A percentile compares a stretch with the other conserved stretches of the same genome.
These are phyloP conservation scores for Drosophila nigromelanica DNA, from an alignment of 1,140 invertebrate species.

Conservation along the genomic window DNA sequence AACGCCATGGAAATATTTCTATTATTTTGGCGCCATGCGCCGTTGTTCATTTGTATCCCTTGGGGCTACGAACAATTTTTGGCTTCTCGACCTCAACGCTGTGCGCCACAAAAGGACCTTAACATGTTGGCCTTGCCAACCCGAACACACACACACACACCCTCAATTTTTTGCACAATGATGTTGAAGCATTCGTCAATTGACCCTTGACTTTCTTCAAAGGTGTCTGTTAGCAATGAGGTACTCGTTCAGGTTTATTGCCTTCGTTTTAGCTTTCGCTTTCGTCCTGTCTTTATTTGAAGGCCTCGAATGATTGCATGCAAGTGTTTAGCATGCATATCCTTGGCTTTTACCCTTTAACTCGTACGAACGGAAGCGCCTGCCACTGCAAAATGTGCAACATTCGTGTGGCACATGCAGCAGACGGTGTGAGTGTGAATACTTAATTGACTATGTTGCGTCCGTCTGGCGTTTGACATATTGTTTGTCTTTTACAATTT, in stretches of 20 bases:
- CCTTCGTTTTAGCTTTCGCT: not conserved
- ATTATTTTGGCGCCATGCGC: slow-evolving; percentile 20
- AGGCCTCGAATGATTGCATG: slow-evolving; percentile 47
- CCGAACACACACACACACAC: not conserved
- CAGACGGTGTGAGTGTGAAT: not conserved
- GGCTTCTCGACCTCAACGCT: slow-evolving; percentile 23
- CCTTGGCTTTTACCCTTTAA: slow-evolving; percentile 25
- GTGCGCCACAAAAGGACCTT: slow-evolving; percentile 12
- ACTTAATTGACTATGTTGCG: slow-evolving; percentile 4
- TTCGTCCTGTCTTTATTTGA: not conserved
- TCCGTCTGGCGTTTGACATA: not conserved
- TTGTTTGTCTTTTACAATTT: slow-evolving; percentile 2
- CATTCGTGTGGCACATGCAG: slow-evolving; percentile 3
- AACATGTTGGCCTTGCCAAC: slow-evolving; percentile 24
- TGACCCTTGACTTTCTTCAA: slow-evolving; percentile 52
- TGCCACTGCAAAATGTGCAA: slow-evolving; percentile 17
- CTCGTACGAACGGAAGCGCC: not conserved
- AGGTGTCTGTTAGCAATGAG: slow-evolving; percentile 29
- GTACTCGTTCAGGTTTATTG: slow-evolving; percentile 19
- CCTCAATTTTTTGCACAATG: slow-evolving; percentile 13
- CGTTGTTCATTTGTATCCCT: slow-evolving; percentile 13
- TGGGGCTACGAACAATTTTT: slow-evolving; percentile 17
- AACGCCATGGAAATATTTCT: slow-evolving; percentile 5
- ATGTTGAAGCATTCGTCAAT: slow-evolving; percentile 40
- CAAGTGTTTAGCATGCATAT: slow-evolving; percentile 39